Base-by-base conservation (phyloP, 1,140 invertebrate genomes). In the Galendromus occidentalis region DNA sequence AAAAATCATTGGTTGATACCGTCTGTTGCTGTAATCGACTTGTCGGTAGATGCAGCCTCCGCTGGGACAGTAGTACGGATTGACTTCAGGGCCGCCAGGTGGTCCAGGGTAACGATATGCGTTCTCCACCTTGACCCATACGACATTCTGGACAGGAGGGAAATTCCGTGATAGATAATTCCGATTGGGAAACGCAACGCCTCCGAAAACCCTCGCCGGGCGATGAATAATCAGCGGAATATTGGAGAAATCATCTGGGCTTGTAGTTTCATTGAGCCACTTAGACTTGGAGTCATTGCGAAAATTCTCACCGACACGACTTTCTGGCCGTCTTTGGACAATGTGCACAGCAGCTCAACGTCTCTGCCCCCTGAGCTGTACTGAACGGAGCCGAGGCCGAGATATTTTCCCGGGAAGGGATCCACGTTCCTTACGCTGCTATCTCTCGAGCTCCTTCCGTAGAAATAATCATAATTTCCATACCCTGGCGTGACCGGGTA, bases 61-160 rank as follows among this genome's bases (percentile, higher is more conserved):
- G 33, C 25, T 14, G 14, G 51, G 22, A 33, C 51, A 59, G 33
- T 59, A 59, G 22, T 59, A 59, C 1, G 51, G 51, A 22, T 59
- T 59, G 25, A 33, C 22, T 17, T 14, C 9, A 22, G 5, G 33
- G 1, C 25, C 18, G 17, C 18, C 25, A 2, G 51, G 51, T 9
- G 25, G 25, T 17, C 33, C 25, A 14, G 51, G 51, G 12, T 17
- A 59, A 20, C 51, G 51, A 33, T 59, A 59, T 25, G 51, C 51
- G 33, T 59, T 59, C 33, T 59, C 51, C 22, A 59, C 51, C 22
- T 59, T 59, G 2, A 59, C 51, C 51, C 51, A 59, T 9, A 59
- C 51, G 20, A 59, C 51, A 33, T 25, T 59, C 51, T 59, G 51
- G 17, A 59, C n/a, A 2, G 2, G 17, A 14, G 33, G 17, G 12